These are phyloP conservation scores for Latrodectus geometricus DNA, from an alignment of 1,140 invertebrate genomes.

Conservation along the genomic window DNA sequence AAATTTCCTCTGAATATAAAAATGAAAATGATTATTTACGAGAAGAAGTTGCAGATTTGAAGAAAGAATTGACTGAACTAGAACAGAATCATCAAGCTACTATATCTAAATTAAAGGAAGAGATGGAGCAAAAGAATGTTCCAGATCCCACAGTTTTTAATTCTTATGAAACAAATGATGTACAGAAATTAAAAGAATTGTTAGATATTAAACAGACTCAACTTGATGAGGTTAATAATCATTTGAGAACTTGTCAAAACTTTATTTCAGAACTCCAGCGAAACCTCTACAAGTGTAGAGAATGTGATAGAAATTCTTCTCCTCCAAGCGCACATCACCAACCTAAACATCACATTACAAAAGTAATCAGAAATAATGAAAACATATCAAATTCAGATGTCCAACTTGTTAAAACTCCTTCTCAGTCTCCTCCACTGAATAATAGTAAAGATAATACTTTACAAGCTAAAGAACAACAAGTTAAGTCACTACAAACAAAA, in stretches of 20 bases:
- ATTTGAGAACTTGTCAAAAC: constrained; percentile 28
- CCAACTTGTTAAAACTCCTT: not conserved
- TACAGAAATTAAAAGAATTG: constrained; percentile 12
- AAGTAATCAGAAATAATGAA: not conserved
- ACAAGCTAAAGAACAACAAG: not conserved
- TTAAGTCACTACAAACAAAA: constrained; percentile 20
- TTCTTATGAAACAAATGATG: not conserved
- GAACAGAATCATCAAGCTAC: not conserved
- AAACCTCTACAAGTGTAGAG: not conserved
- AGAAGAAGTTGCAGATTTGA: constrained; percentile 1
- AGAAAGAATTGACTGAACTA: not conserved
- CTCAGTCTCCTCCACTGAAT: not conserved
- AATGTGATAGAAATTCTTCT: too few relatives aligned
- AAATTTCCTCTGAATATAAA: constrained; percentile 34
- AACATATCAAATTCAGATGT: not conserved
- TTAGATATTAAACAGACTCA: constrained; percentile 23
- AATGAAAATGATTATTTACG: constrained; percentile 15
- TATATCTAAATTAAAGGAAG: not conserved
- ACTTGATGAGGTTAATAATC: constrained; percentile 6
- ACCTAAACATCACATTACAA: not conserved
- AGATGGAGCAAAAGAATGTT: not conserved
- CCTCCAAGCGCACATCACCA: too few relatives aligned
- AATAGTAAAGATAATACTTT: not conserved
- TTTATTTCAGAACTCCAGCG: constrained; percentile 31
- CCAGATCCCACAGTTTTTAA: not conserved